These are phyloP conservation scores for Apamea crenata DNA, from an alignment of 2,888 invertebrate species.

Conservation along the genomic window DNA sequence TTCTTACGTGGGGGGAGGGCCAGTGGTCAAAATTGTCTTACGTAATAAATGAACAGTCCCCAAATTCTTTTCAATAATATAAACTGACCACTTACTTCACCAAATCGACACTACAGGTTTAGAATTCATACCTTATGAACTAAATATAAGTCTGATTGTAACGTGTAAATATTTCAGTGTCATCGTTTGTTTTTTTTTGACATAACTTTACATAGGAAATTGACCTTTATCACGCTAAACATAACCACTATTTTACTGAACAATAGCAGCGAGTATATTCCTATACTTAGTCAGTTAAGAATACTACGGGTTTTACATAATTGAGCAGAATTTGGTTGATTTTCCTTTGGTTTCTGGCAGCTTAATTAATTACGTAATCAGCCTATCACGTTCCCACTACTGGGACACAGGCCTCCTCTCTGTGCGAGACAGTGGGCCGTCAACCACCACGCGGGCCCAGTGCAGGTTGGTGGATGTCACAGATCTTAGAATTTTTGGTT, in stretches of 20 bases:
- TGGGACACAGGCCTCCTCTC: not conserved
- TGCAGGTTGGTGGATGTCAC: not conserved
- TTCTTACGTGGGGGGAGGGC: no score
- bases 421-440: not conserved
- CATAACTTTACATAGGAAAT: slow-evolving; percentile 40
- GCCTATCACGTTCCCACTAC: not conserved
- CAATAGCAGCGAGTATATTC: slow-evolving; percentile 33
- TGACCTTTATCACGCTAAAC: slow-evolving; percentile 16
- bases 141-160: slow-evolving; percentile 76
- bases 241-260: slow-evolving; percentile 48
- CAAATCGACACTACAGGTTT: slow-evolving; percentile 53
- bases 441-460: not conserved
- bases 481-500: not conserved
- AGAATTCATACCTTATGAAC: slow-evolving; percentile 74
- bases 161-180: slow-evolving; percentile 67
- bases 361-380: not conserved
- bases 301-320: slow-evolving; percentile 46
- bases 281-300: slow-evolving; percentile 43
- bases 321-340: slow-evolving; percentile 8
- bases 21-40: no score
- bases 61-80: not conserved
- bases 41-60: no score
- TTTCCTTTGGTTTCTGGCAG: not conserved
- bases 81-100: slow-evolving; percentile 32
- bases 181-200: slow-evolving; percentile 53